These are phyloP conservation scores for Agonopterix subpropinquella DNA, from an alignment of 2,888 invertebrate genomes.

Conservation along the genomic window DNA sequence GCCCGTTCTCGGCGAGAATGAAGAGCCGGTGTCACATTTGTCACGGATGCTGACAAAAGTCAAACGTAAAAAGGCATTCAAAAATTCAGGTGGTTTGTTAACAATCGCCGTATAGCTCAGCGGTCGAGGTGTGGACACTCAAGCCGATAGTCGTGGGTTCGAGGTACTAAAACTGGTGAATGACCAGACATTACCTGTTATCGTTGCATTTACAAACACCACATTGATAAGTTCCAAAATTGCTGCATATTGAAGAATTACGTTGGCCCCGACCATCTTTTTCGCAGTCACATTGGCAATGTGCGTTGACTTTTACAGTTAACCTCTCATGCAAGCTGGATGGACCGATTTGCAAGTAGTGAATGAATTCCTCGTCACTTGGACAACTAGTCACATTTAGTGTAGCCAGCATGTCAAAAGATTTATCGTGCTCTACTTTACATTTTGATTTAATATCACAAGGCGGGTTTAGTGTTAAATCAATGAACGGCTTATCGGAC, in stretches of 20 bases:
- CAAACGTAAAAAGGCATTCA: no score
- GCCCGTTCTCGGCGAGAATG: no score
- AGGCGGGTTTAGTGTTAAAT: slow-evolving; percentile 30
- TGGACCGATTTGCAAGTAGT: slow-evolving; percentile 46
- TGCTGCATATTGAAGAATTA: slow-evolving; percentile 51
- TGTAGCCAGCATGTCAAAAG: slow-evolving; percentile 26
- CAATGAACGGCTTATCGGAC: slow-evolving; percentile 20
- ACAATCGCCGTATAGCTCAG: no score
- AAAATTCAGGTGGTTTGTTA: no score
- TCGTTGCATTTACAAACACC: slow-evolving; percentile 78
- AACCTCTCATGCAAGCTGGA: slow-evolving; percentile 81
- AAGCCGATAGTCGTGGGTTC: no score
- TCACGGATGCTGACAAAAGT: no score
- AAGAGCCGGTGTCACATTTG: no score
- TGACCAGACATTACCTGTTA: slow-evolving; percentile 28
- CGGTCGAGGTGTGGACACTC: no score
- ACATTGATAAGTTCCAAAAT: slow-evolving; percentile 72
- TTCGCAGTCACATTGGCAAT: slow-evolving; percentile 87
- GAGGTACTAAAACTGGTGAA: no score
- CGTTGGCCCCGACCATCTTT: slow-evolving; percentile 31
- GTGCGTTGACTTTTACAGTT: slow-evolving; percentile 78
- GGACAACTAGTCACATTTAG: slow-evolving; percentile 33
- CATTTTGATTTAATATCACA: slow-evolving; percentile 30
- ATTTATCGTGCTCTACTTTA: slow-evolving; percentile 20
- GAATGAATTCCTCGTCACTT: neutral